A percentile compares a stretch with the other conserved stretches of the same genome.
Evolutionary conservation across 2,113 vertebrate genomes (phyloP).

Genomic region (Bothrops jararaca): DNA sequence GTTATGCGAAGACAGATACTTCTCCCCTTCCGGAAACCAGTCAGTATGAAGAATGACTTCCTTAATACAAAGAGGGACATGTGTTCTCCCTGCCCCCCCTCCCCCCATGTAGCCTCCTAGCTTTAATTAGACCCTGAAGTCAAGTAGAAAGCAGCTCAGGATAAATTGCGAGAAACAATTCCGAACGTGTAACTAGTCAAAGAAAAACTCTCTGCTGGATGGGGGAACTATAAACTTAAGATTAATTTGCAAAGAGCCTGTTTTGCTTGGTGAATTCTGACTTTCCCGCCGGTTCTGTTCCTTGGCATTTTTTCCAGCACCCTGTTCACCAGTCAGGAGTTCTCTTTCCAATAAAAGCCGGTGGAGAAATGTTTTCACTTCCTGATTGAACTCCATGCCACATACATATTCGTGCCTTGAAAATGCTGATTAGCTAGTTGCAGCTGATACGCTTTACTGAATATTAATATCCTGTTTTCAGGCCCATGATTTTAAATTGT

Average conservation of each 20-base stretch:
- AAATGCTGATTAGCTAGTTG: not conserved
- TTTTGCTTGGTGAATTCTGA: not conserved
- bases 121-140: not conserved
- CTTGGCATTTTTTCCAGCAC: not conserved
- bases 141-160: not conserved
- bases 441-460: not conserved
- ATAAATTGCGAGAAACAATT: not conserved
- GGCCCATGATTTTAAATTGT: not conserved
- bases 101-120: not conserved
- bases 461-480: not conserved
- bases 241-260: not conserved
- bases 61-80: not conserved
- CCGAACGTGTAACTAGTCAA: not conserved
- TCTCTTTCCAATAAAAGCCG: not conserved
- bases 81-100: not conserved
- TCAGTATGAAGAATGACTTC: conserved; percentile 54
- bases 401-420: not conserved
- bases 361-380: not conserved
- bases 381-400: not conserved
- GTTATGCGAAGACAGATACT: conserved; percentile 90
- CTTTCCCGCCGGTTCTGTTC: not conserved
- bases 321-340: too few species aligned
- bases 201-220: not conserved
- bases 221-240: too few species aligned
- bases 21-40: conserved; percentile 92